Base-by-base conservation (phyloP, 2,797 vertebrate genomes). In the Cottoperca gobio region DNA sequence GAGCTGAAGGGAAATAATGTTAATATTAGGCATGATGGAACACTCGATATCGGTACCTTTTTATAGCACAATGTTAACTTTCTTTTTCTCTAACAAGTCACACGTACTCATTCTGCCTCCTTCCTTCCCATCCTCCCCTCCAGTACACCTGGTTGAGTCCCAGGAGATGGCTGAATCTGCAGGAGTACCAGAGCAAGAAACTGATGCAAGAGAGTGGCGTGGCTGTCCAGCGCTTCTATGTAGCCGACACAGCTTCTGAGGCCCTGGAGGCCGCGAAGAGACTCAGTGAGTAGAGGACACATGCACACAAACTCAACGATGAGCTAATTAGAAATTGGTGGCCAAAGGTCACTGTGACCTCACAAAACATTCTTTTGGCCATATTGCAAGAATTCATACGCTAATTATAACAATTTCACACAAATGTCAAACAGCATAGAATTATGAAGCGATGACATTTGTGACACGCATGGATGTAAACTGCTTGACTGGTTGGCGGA, bases 171-270 rank as follows among this genome's bases (percentile, higher is more conserved):
- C 95, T 99, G 88, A 99, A 99, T 92, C 95, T 99, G 65, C 98
- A 99, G 88, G 98, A 99, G 89, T 99, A 98, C 94, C 98, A 99
- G 94, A 99, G 98, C 95, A 99, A 99, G 94, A 98, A 97, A 94
- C 94, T 99, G 91, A 99, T 99, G 98, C 97, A 97, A 83, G 97
- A 99, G 86, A 94, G 96, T 0, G 98, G 98, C 12, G 97, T 99
- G 82, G 91, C 95, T n/a, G 98, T 99, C 84, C 98, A 99, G 78
- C 96, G 96, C 71, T 99, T 99, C 94, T 97, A 95, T 39, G 97
- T 99, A 60, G 98, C 96, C 33, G 94, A 96, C 93, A 95, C 95
- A 8, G 95, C 97, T 43, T 91, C 92, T 28, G 95, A 97, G 76
- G 98, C 98, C 79, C 93, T 97, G 58, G 95, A 97, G 83, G 98